Evolutionary conservation across 1,140 invertebrate species (phyloP), one percentile per base, ranked within the genome.

Genomic region (Drosophila triauraria): DNA sequence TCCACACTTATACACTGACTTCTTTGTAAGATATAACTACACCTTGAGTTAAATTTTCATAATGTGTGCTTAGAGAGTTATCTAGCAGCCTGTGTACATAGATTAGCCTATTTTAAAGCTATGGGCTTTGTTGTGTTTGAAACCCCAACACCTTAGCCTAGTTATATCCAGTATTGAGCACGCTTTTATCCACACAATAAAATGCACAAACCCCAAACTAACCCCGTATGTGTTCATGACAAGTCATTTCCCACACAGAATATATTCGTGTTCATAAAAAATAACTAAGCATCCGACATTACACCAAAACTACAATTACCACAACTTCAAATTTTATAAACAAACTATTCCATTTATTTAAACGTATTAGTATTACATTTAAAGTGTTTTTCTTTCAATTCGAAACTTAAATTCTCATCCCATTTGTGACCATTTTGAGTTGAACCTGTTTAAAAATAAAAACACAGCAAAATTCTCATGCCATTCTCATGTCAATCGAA

Each of bases 401-500:
- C 68, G 12, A 71, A 42, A 38, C 46, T 40, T 43, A 47, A 59
- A 50, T 72, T 58, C 44, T 59, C 69, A 71, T 72, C 53, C 27
- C 67, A 71, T 72, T 42, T 48, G 42, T 38, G 20, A 20, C 56
- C 2, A 35, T 62, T 51, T 50, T 72, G 10, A 48, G 42, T 72
- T 72, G 7, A 43, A 43, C 27, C 46, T 35, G 10, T 23, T 48
- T 47, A 50, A 38, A 43, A 48, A 44, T 25, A 58, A 80, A 77
- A 61, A 82, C 75, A 76, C 76, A 83, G 82, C 82, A 74, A 85
- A 85, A 85, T 85, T 85, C 82, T 85, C 82, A 85, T 85, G 82
- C 82, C 82, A 81, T 79, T 85, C 56, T 60, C 80, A 81, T 82
- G 54, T 81, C 72, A 81, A 69, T 61, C 75, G 76, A 78, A 50